These are phyloP conservation scores for Fratercula arctica DNA, from an alignment of 2,797 vertebrate genomes.

Conservation along the genomic window DNA sequence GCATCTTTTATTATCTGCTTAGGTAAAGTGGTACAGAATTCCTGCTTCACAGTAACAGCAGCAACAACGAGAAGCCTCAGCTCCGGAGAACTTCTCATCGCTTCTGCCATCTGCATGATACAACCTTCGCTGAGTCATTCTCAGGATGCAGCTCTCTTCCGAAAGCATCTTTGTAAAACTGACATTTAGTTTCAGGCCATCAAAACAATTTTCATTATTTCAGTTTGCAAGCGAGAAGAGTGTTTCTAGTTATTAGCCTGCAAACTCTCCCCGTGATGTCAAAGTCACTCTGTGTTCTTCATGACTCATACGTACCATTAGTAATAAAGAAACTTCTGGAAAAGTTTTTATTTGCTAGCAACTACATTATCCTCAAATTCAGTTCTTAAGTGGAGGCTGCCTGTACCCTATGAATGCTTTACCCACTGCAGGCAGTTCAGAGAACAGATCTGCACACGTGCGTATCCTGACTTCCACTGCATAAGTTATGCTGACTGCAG, in stretches of 20 bases:
- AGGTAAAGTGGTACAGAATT: not conserved
- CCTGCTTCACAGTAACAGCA: not conserved
- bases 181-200: constrained; percentile 12
- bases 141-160: not conserved
- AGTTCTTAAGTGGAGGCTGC: not conserved
- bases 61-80: not conserved
- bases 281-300: not conserved
- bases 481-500: not conserved
- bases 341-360: not conserved
- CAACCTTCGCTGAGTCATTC: not conserved
- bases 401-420: not conserved
- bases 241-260: not conserved
- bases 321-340: not conserved
- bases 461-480: accelerated
- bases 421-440: not conserved
- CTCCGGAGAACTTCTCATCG: not conserved
- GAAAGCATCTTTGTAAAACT: constrained; percentile 24
- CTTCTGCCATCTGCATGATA: not conserved
- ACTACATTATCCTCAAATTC: not conserved
- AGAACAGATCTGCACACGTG: accelerated
- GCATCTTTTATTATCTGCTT: not conserved
- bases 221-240: not conserved
- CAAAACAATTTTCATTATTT: constrained; percentile 27
- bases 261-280: not conserved
- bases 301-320: not conserved